Evolutionary conservation across 2,113 vertebrate genomes (phyloP), one percentile per base, ranked within the genome.

Genomic region (Conger conger): DNA sequence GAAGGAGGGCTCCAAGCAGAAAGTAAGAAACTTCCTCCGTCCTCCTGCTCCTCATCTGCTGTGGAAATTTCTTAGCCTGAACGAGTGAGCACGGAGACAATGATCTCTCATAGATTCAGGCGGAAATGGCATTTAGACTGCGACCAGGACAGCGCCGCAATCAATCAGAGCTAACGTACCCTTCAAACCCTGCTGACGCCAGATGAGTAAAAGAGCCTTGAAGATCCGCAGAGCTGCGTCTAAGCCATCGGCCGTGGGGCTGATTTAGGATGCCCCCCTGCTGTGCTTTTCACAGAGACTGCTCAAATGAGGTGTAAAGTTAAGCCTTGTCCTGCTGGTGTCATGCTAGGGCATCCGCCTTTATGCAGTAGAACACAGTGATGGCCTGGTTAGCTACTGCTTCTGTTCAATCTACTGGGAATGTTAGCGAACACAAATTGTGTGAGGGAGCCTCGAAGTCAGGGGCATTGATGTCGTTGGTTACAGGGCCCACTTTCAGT

Each of bases 1-100:
- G 86, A 99, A 99, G 90, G 98, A 99, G 84, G 97, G 96, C 89
- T 96, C 96, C 84, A 99, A 97, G 82, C 95, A 97, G 90, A 95
- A 97, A 86, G 98, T 99, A 93, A 93, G 94, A 42, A 54, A 5
- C 23, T 17, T 45, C 23, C 9, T 5, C 54, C n/a, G 11, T 50
- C 33, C 23, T 16, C 27, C 11, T 23, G 7, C 20, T 5, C 18
- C 2, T 53, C 4, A n/a, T 30, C 45, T 30, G 6, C 57, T 27
- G 5, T 23, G 4, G 18, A 53, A 50, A 45, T 42, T 45, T 82
- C 15, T 82, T 35, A 68, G 17, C 54, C n/a, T 3, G 16, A 35
- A n/a, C 18, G 33, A 68, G 18, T 33, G 36, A 60, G 20, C 2
- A 33, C 35, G 54, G 36, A 63, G 57, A 82, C 7, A 38, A 17